Base-by-base conservation (phyloP, 2,113 vertebrate genomes). In the Tetraodon nigroviridis region DNA sequence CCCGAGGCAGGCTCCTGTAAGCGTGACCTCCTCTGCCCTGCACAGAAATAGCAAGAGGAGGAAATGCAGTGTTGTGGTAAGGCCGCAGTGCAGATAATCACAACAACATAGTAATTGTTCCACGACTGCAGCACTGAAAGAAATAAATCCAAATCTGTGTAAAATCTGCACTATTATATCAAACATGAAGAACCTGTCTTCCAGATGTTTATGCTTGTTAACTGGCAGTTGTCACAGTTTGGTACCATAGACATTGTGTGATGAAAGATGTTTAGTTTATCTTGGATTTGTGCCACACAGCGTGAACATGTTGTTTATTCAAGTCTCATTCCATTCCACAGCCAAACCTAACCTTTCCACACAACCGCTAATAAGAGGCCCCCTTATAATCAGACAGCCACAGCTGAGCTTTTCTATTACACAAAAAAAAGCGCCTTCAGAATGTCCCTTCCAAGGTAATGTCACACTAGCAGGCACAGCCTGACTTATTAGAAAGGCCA, bases 1-100 rank as follows among this genome's bases (percentile, higher is more conserved):
- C 93, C 58, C 94, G 91, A 47, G 97, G 97, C 55, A 99, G 93
- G 87, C 97, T 99, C 66, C 93, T 90, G 78, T 95, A 98, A 78
- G 92, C 90, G 65, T 96, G 92, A 12, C 73, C 64, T 55, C 78
- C 86, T 55, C 84, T 77, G 18, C 75, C 87, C 89, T 92, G 69
- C 5, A 63, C 47, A 42, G 16, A 14, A 58, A 63, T 0, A 27
- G 18, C 5, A 24, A 53, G 10, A 12, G 22, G 16, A 67, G 11
- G 16, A 59, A 20, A 37, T 37, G n/a, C 0, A 21, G 19, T 71
- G 11, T 65, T 54, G 24, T 3, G 6, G 40, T 10, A 56, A 6
- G 16, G 13, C 17, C 17, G 54, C 16, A 59, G 17, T 2, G 49
- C 29, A 19, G 7, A 24, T 37, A 5, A n/a, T 18, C 50, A 5